A percentile compares a stretch with the other conserved stretches of the same genome.
These are phyloP conservation scores for Anser cygnoides DNA, from an alignment of 2,113 vertebrate species.

Conservation along the genomic window DNA sequence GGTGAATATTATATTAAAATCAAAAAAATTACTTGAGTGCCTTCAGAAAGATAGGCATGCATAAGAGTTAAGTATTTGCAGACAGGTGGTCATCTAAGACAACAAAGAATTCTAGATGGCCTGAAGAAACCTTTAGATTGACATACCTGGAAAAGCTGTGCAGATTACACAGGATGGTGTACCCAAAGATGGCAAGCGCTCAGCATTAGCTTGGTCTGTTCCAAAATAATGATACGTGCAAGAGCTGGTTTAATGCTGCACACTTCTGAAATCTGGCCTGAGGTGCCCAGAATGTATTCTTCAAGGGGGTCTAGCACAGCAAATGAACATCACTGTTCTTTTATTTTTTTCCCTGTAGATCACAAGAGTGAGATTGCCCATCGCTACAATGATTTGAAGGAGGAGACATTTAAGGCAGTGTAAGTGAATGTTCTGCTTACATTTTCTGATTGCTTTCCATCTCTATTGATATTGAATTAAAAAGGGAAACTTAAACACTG, in stretches of 20 bases:
- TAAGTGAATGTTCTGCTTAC: slow-evolving; percentile 59
- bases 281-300: neutral
- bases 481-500: neutral
- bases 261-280: too few relatives aligned
- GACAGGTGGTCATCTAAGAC: neutral
- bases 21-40: neutral
- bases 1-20: neutral
- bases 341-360: slow-evolving; percentile 25
- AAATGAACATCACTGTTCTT: neutral
- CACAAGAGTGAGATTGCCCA: slow-evolving; percentile 72
- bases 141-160: neutral
- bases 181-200: neutral
- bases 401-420: slow-evolving; percentile 65
- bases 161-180: neutral
- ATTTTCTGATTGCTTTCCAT: neutral
- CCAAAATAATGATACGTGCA: neutral
- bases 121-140: neutral
- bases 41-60: neutral
- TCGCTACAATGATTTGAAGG: slow-evolving; percentile 60
- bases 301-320: neutral
- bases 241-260: neutral
- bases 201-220: neutral
- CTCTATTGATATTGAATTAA: neutral
- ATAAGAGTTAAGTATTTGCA: neutral
- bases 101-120: neutral